Conservation (phyloP, 2,113 vertebrate species). For the Amphiprion percula region DNA sequence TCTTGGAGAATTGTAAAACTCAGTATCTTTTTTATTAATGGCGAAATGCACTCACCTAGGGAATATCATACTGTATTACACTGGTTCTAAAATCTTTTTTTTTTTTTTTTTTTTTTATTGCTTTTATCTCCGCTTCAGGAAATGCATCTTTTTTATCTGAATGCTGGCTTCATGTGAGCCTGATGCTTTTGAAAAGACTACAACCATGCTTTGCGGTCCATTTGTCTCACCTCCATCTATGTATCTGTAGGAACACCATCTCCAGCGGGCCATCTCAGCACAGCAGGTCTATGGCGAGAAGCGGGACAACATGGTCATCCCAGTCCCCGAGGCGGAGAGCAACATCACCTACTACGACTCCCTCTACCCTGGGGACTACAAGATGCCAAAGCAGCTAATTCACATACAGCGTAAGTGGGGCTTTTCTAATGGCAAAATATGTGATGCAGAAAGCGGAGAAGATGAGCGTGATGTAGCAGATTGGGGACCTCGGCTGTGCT, state of each 20-base stretch:
- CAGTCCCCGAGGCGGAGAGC: conserved; percentile 97
- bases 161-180: background rate
- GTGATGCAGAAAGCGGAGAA: conserved; percentile 19
- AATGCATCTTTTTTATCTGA: no score
- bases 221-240: background rate
- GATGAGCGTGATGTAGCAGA: conserved; percentile 1
- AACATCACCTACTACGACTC: conserved; percentile 98
- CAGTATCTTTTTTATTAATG: no score
- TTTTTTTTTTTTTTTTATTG: no score
- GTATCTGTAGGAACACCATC: conserved; percentile 91
- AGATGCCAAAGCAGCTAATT: conserved; percentile 99
- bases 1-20: no score
- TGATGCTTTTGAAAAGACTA: background rate
- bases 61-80: no score
- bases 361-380: conserved; percentile 96
- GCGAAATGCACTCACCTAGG: no score
- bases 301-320: conserved; percentile 99
- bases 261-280: conserved; percentile 96
- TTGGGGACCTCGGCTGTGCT: conserved; percentile 9
- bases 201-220: background rate
- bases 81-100: no score
- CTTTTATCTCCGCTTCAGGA: no score
- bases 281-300: conserved; percentile 99
- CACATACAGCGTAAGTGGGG: conserved; percentile 97
- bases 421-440: background rate